These are phyloP conservation scores for Cheumatopsyche charites DNA, from an alignment of 1,140 invertebrate genomes.

Conservation along the genomic window DNA sequence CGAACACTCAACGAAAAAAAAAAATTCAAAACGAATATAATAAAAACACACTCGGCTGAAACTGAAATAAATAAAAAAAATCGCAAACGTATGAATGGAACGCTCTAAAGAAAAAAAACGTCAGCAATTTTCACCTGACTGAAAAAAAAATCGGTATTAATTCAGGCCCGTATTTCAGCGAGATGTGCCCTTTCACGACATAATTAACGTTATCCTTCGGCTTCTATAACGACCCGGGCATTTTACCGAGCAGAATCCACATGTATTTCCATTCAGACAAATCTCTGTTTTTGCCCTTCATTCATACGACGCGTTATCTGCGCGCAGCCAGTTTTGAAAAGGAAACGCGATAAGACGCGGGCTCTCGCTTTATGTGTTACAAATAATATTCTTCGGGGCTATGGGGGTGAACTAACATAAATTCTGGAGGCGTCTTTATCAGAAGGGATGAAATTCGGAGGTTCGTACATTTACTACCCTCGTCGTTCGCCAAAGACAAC, in stretches of 20 bases:
- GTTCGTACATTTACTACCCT: background rate
- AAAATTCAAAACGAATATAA: background rate
- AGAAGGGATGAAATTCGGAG: background rate
- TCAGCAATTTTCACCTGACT: constrained; percentile 31
- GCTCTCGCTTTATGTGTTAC: constrained; percentile 34
- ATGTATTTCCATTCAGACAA: constrained; percentile 36
- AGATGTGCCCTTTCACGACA: constrained; percentile 30
- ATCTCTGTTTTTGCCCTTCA: constrained; percentile 39
- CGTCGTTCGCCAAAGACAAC: constrained; percentile 17
- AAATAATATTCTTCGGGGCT: constrained; percentile 30
- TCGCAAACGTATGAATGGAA: background rate
- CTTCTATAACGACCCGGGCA: constrained; percentile 30
- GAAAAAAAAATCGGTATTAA: constrained; percentile 31
- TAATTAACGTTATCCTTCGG: constrained; percentile 40
- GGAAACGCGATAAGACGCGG: constrained; percentile 37
- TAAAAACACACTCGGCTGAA: background rate
- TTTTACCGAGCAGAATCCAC: constrained; percentile 6
- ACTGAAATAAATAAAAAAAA: background rate
- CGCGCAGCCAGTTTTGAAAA: constrained; percentile 38
- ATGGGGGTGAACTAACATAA: constrained; percentile 29
- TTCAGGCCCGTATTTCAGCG: constrained; percentile 30
- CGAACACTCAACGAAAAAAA: background rate
- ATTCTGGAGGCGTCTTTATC: constrained; percentile 30
- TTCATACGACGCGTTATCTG: constrained; percentile 33
- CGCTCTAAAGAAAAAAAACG: background rate